Evolutionary conservation across 1,140 invertebrate genomes (phyloP), one percentile per base, ranked within the genome.

Genomic region (Tetramorium simillimum): DNA sequence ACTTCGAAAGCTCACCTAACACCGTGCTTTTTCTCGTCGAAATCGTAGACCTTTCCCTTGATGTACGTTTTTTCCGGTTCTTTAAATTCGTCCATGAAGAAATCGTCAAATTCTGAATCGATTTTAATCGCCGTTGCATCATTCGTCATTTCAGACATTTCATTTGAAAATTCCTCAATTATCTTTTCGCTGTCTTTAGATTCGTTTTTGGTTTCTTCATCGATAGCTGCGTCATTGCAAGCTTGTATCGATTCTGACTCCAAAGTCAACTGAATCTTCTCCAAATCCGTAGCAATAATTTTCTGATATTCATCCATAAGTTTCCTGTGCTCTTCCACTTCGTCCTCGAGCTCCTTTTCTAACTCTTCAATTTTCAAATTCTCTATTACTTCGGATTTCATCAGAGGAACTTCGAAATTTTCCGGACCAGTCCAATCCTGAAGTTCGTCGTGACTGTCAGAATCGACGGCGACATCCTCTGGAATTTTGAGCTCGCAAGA

Each of bases 11-110:
- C 28, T 87, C 77, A 94, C 93, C 93, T 93, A 37, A 86, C 28
- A 12, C 91, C 92, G 12, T 93, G 92, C 6, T 89, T 91, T 63
- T 94, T 93, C 21, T 92, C 88, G 56, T 93, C 92, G 16, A 86
- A 91, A 46, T 93, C 88, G 60, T 94, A 94, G 4, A 91, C 63
- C 75, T 94, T 94, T 7, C 91, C 93, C 37, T 90, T 86, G 28
- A 94, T 88, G 10, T 86, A 91, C 18, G 40, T 80, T 21, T 33
- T 80, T 46, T 90, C 65, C 0, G 65, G n/a, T 69, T 86, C 63
- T 21, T 76, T 86, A 2, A 10, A 28, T 1, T 82, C 43, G 5
- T 77, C 16, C 21, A 53, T 70, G 2, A 80, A 56, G 3, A 65
- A 84, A 18, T 89, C 88, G 2, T 89, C 88, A 0, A 53, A 78